Conservation (phyloP, 2,113 vertebrate species). For the Peromyscus californicus region DNA sequence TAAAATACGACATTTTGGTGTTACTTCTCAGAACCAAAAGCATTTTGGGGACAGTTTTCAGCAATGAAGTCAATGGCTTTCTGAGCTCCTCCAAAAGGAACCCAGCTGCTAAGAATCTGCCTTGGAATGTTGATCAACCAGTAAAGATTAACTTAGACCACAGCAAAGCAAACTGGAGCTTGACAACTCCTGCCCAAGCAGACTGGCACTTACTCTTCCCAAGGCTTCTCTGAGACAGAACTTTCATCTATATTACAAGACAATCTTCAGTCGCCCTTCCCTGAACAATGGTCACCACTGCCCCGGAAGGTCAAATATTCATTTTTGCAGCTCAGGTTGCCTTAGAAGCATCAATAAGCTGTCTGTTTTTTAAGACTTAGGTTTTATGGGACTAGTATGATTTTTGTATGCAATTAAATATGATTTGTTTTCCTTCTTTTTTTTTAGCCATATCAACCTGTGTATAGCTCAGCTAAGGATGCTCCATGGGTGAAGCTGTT, state of each 20-base stretch:
- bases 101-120: background rate
- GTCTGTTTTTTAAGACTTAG: background rate
- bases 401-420: background rate
- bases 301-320: background rate
- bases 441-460: background rate
- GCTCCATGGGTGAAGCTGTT: background rate
- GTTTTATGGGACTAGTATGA: background rate
- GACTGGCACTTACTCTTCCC: background rate
- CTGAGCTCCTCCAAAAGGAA: background rate
- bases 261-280: background rate
- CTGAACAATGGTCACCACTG: background rate
- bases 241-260: background rate
- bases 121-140: background rate
- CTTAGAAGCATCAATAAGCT: background rate
- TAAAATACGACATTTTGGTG: background rate
- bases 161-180: background rate
- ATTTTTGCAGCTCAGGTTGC: background rate
- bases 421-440: background rate
- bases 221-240: background rate
- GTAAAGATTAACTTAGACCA: background rate
- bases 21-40: background rate
- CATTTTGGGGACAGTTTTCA: background rate
- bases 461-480: background rate
- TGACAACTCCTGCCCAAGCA: background rate
- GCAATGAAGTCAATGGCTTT: background rate